A percentile compares a stretch with the other conserved stretches of the same genome.
phyloP scores from a whole-genome alignment of 2,797 vertebrate genomes.

The Macrochelys suwanniensis region DNA sequence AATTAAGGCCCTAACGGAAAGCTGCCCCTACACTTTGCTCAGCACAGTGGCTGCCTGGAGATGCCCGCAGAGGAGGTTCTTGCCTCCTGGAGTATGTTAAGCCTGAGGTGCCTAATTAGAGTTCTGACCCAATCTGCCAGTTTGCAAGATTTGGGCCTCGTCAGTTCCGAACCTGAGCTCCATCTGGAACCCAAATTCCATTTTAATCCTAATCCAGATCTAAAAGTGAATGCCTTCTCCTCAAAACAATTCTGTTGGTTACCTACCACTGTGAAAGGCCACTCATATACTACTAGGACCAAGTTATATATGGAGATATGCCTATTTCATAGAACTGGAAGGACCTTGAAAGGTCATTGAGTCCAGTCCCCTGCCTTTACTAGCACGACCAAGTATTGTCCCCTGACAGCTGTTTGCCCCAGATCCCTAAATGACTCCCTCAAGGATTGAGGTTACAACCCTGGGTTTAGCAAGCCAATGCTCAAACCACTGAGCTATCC shows the following conservation, averaged over 20 bases:
- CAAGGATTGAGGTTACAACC: no score
- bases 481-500: no score
- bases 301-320: not conserved
- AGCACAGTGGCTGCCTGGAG: not conserved
- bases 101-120: not conserved
- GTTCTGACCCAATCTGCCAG: not conserved
- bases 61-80: not conserved
- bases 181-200: not conserved
- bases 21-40: not conserved
- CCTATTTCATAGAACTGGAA: no score
- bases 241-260: not conserved
- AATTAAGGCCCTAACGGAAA: not conserved
- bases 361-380: no score
- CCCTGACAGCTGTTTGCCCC: no score
- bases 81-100: not conserved
- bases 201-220: not conserved
- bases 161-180: not conserved
- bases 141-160: not conserved
- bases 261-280: not conserved
- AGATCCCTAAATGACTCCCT: no score
- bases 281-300: not conserved
- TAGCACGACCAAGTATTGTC: no score
- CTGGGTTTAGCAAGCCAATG: no score
- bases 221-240: not conserved
- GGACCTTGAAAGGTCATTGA: no score